Conservation (phyloP, 2,888 invertebrate species). For the Cyclophora punctaria region DNA sequence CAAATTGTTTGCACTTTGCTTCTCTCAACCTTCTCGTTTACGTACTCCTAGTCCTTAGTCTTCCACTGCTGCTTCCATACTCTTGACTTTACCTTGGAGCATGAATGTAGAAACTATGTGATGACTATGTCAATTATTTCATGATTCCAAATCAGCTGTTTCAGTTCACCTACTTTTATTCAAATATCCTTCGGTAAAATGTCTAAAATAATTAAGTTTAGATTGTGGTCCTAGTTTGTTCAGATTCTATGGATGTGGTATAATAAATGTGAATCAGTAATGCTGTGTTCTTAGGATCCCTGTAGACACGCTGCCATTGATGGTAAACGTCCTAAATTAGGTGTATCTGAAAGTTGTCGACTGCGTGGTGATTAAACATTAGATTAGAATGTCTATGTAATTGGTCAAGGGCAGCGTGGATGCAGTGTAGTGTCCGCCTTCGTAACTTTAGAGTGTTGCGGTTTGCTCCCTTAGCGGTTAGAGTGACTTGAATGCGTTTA, state of each 20-base stretch:
- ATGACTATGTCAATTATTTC: conserved; percentile 75
- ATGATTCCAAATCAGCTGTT: conserved; percentile 47
- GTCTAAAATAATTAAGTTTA: conserved; percentile 44
- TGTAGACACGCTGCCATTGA: conserved; percentile 45
- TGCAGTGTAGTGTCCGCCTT: conserved; percentile 65
- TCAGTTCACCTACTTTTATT: conserved; percentile 34
- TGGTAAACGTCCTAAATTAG: conserved; percentile 14
- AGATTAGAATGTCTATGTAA: too few species aligned
- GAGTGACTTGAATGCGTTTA: conserved; percentile 31
- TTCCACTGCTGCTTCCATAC: conserved; percentile 65
- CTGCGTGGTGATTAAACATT: too few species aligned
- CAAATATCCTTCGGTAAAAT: conserved; percentile 36
- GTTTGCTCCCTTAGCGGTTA: conserved; percentile 65
- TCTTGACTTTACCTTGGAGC: conserved; percentile 54
- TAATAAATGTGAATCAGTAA: conserved; percentile 66
- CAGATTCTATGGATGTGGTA: conserved; percentile 65
- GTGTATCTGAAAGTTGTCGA: too few species aligned
- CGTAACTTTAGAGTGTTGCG: conserved; percentile 63
- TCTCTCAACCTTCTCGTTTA: conserved; percentile 37
- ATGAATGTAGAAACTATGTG: conserved; percentile 69
- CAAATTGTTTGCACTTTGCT: conserved; percentile 54
- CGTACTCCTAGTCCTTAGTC: conserved; percentile 54
- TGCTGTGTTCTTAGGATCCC: conserved; percentile 61
- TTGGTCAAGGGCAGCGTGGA: conserved; percentile 40
- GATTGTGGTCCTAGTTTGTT: conserved; percentile 56